A percentile compares a stretch with the other conserved stretches of the same genome.
Evolutionary conservation across 2,797 vertebrate species (phyloP).

Genomic region (Urosaurus nigricauda): DNA sequence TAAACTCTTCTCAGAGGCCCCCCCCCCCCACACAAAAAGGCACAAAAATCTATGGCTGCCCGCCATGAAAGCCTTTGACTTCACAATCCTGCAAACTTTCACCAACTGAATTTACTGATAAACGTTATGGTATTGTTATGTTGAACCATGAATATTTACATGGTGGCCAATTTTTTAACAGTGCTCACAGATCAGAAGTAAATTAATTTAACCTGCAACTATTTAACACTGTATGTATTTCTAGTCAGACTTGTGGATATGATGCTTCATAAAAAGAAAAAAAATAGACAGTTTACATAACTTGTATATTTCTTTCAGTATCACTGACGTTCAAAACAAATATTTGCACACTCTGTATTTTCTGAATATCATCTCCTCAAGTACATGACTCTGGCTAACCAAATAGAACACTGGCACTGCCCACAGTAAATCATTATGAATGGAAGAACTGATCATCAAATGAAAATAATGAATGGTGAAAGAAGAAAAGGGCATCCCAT

Average conservation of each 20-base stretch:
- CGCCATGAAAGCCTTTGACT: too few species aligned
- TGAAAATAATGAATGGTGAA: slow-evolving; percentile 1
- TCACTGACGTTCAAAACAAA: slow-evolving; percentile 24
- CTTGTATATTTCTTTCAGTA: slow-evolving; percentile 29
- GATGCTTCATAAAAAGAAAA: background rate
- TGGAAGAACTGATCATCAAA: slow-evolving; percentile 29
- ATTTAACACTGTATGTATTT: slow-evolving; percentile 19
- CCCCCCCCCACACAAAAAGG: too few species aligned
- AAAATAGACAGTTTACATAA: slow-evolving; percentile 25
- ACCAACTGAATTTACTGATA: background rate
- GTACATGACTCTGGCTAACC: background rate
- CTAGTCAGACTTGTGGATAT: slow-evolving; percentile 34
- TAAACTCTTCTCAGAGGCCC: too few species aligned
- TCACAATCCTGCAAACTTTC: background rate
- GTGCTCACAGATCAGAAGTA: slow-evolving; percentile 55
- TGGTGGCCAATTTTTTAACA: slow-evolving; percentile 44
- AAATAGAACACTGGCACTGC: slow-evolving; percentile 26
- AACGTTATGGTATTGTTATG: too few species aligned
- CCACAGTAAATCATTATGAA: slow-evolving; percentile 5
- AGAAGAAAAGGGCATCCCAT: background rate
- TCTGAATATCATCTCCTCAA: background rate
- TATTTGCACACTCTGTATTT: slow-evolving; percentile 32
- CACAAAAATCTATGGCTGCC: too few species aligned
- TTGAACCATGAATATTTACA: background rate
- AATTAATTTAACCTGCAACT: slow-evolving; percentile 56